A percentile compares a stretch with the other conserved stretches of the same genome.
Evolutionary conservation across 1,140 invertebrate genomes (phyloP).

Genomic region (Aphidius ervi): DNA sequence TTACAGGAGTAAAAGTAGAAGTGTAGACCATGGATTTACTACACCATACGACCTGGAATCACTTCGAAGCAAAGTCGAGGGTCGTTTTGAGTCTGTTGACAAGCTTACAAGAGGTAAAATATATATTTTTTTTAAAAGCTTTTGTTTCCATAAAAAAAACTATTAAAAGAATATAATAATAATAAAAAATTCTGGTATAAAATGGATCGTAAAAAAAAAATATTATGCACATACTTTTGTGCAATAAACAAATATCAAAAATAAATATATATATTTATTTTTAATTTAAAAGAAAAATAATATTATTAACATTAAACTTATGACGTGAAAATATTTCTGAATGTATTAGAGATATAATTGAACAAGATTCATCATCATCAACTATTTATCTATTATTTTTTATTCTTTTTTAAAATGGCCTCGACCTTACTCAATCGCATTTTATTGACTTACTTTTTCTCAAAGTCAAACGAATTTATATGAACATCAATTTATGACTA

Average conservation of each 20-base stretch:
- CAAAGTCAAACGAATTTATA: slow-evolving; percentile 35
- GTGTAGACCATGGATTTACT: slow-evolving; percentile 80
- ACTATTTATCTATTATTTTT: background rate
- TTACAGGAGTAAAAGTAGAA: slow-evolving; percentile 82
- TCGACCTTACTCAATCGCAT: slow-evolving; percentile 36
- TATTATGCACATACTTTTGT: background rate
- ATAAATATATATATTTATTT: no score
- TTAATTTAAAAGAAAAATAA: background rate
- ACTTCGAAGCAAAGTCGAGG: slow-evolving; percentile 76
- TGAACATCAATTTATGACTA: background rate
- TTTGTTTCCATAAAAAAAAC: no score
- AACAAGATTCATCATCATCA: background rate
- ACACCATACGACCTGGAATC: slow-evolving; percentile 78
- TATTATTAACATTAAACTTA: background rate
- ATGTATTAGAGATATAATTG: background rate
- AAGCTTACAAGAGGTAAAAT: slow-evolving; percentile 57
- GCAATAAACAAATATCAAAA: background rate
- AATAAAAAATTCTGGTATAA: background rate
- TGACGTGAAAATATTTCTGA: background rate
- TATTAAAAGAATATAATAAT: background rate
- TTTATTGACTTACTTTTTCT: slow-evolving; percentile 43
- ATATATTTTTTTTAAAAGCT: background rate
- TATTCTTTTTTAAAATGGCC: slow-evolving; percentile 4
- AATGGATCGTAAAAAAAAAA: background rate
- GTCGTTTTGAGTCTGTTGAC: slow-evolving; percentile 73